Percentiles rank a stretch among this genome's conserved stretches.
These are phyloP conservation scores for Cotesia vestalis DNA, from an alignment of 1,140 invertebrate genomes.

Conservation along the genomic window DNA sequence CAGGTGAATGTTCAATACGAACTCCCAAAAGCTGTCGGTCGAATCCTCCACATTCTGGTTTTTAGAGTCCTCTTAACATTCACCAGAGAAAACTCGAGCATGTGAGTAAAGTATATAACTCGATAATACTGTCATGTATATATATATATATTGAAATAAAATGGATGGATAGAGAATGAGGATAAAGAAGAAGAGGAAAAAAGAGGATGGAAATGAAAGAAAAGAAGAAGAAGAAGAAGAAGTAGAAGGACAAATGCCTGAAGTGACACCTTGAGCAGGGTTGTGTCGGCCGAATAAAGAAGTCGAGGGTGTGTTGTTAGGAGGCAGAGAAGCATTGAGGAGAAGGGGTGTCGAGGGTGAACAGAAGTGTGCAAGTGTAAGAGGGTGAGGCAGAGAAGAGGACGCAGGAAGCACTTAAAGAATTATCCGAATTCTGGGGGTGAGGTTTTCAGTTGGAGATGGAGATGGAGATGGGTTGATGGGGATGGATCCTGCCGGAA, in stretches of 20 bases:
- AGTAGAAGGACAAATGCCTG: constrained; percentile 44
- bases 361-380: no score
- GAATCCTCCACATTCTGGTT: constrained; percentile 29
- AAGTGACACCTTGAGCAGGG: constrained; percentile 44
- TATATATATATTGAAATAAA: no score
- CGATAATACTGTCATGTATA: no score
- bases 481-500: no score
- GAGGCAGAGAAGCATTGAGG: constrained; percentile 48
- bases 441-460: constrained; percentile 50
- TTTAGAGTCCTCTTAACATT: constrained; percentile 2
- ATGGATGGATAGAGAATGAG: constrained; percentile 21
- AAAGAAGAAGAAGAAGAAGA: constrained; percentile 26
- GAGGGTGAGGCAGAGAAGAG: constrained; percentile 49
- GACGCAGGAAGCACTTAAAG: constrained; percentile 66
- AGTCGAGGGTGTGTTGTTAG: constrained; percentile 24
- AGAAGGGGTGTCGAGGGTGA: constrained; percentile 20
- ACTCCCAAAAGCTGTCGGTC: constrained; percentile 26
- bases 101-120: no score
- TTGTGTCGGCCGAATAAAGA: constrained; percentile 16
- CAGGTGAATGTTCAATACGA: constrained; percentile 38
- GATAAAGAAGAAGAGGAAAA: constrained; percentile 17
- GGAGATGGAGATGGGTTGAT: no score
- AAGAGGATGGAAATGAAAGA: not conserved
- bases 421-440: constrained; percentile 65
- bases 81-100: no score